phyloP scores from a whole-genome alignment of 2,113 vertebrate genomes.

The Meles meles region DNA sequence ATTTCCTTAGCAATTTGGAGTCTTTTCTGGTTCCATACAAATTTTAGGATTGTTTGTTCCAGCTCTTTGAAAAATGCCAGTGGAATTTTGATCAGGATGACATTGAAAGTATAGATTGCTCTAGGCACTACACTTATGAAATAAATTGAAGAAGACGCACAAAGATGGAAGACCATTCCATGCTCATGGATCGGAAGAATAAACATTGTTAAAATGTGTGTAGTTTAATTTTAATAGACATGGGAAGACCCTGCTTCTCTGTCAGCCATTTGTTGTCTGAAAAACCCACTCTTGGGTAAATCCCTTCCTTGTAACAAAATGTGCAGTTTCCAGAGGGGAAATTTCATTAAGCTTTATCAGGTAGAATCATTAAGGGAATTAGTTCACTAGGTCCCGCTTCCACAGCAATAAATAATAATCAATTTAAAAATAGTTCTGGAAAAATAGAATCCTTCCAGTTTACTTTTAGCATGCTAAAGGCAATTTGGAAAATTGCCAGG shows the following conservation, averaged over 20 bases:
- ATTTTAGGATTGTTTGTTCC: too few species aligned
- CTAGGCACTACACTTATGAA: too few species aligned
- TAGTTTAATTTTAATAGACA: not conserved
- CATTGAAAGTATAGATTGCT: too few species aligned
- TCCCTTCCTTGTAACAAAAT: not conserved
- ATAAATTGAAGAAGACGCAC: too few species aligned
- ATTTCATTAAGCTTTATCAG: not conserved
- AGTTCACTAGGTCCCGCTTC: not conserved
- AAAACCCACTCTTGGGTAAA: not conserved
- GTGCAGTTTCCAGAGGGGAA: not conserved
- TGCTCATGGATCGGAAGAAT: too few species aligned
- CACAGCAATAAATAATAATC: not conserved
- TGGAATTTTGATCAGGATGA: too few species aligned
- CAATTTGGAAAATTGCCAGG: not conserved
- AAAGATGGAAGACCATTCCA: too few species aligned
- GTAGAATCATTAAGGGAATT: constrained; percentile 7
- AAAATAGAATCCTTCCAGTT: not conserved
- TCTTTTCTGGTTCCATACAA: too few species aligned
- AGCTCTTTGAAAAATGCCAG: too few species aligned
- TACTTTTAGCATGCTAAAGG: not conserved
- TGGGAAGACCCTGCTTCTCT: not conserved
- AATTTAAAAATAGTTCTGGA: constrained; percentile 21
- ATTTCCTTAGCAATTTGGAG: too few species aligned
- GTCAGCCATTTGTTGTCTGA: not conserved
- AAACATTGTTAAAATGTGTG: too few species aligned